Evolutionary conservation across 2,888 invertebrate genomes (phyloP), one percentile per base, ranked within the genome.

Genomic region (Zygothrica quintamaculata): DNA sequence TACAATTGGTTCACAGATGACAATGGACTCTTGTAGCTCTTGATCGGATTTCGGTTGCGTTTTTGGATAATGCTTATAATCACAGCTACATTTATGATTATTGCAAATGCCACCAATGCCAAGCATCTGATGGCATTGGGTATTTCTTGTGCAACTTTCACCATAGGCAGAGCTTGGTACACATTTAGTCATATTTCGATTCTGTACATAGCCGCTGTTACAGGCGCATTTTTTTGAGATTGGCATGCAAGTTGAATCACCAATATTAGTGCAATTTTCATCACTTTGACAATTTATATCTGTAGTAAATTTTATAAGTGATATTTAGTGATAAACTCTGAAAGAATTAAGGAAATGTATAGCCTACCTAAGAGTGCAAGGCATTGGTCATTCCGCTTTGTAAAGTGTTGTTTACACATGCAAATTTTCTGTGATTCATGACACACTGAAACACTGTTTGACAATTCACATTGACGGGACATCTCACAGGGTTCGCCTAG

Each of bases 381-480:
- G 60, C 91, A 90, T 33, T 57, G n/a, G n/a, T n/a, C n/a, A n/a
- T n/a, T n/a, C n/a, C n/a, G n/a, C n/a, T n/a, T n/a, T n/a, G n/a
- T 62, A 47, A 87, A 90, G 12, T 81, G 61, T 0, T 65, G 59
- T 44, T 70, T 77, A 51, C 90, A 90, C 3, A 61, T 29, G 58
- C 91, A 90, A 1, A 15, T 56, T 7, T 66, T 66, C 4, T 46
- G 44, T 3, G 58, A 36, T 16, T 29, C 5, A 12, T 84, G 65
- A 46, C 90, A 90, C 6, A 77, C 52, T 7, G 89, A 74, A 57
- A 87, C 89, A 13, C 62, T 60, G 51, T 89, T 79, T 13, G 51
- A 11, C 3, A 39, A 36, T 33, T 88, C 74, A 51, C 90, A 90
- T 48, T 90, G 90, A 0, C 65, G 62, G 16, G 78, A 57, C 47